Base-by-base conservation (phyloP, 2,888 invertebrate genomes). In the Oxyscelio sp. region DNA sequence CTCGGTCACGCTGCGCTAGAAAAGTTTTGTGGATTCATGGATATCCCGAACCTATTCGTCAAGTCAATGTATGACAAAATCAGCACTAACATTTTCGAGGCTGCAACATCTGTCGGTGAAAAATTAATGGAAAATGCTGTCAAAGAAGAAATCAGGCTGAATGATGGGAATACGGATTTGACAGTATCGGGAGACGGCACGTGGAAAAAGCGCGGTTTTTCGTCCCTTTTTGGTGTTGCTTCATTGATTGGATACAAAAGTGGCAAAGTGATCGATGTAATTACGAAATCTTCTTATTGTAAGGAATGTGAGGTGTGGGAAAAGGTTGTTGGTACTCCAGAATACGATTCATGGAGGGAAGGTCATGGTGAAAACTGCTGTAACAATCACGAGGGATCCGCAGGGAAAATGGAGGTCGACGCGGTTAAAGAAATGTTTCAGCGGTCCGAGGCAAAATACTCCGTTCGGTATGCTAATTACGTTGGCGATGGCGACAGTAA, bases 181-280 rank as follows among this genome's bases (percentile, higher is more conserved):
- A 48, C 84, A 71, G 52, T 54, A 87, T 19, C 80, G 86, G 66
- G 82, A 85, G 17, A 43, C 19, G 43, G 19, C 17, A 43, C 43
- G 19, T 43, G 43, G 43, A 17, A 43, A 17, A 43, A 43, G 43
- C 43, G 43, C 43, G 43, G 43, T 17, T 43, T 43, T 43, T 43
- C 43, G 43, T 43, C 43, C 43, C 43, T 43, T 43, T 59, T 59
- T 22, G 59, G 59, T 4, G 22, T 59, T 45, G 80, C 80, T 50
- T 77, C 86, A 11, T 56, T 88, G 48, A 87, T 88, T 86, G 87
- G 85, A 68, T 83, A 87, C 71, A 81, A 85, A 17, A 75, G 71
- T 13, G 59, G 59, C 17, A 63, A 63, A 34, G 45, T 45, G 4
- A 2, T 63, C 19, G 63, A 63, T 15, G 15, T 63, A 40, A 6